phyloP scores from a whole-genome alignment of 1,140 invertebrate species.

The Sycophila sp. region DNA sequence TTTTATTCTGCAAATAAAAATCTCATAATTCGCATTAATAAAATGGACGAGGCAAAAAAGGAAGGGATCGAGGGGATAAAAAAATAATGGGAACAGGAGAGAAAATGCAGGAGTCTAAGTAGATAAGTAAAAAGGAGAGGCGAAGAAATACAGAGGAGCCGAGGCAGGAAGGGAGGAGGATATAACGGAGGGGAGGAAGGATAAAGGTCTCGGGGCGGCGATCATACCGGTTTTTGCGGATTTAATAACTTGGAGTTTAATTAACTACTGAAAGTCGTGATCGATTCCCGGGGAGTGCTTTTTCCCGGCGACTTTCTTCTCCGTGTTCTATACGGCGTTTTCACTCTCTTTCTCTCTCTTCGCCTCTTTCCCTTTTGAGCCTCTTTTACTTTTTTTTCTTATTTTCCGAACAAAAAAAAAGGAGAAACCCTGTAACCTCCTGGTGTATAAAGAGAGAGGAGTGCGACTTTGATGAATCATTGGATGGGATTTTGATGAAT shows the following conservation, averaged over 20 bases:
- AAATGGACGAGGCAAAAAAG: background rate
- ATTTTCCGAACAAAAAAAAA: background rate
- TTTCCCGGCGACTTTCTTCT: conserved; percentile 30
- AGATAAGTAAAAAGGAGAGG: background rate
- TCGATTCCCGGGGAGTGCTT: conserved; percentile 53
- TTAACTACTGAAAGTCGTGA: conserved; percentile 61
- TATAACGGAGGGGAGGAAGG: conserved; percentile 38
- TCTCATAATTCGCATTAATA: background rate
- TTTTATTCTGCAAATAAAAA: too few relatives aligned
- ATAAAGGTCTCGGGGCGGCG: conserved; percentile 39
- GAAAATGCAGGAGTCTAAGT: background rate
- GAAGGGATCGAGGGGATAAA: background rate
- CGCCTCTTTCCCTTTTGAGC: background rate
- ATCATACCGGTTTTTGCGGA: conserved; percentile 56
- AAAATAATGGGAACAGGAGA: conserved; percentile 13
- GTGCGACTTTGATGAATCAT: too few relatives aligned
- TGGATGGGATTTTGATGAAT: too few relatives aligned
- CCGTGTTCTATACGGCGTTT: too few relatives aligned
- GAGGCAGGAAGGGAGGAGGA: conserved; percentile 37
- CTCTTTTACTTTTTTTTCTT: conserved; percentile 18
- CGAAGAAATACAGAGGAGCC: background rate
- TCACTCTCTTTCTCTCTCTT: conserved; percentile 33
- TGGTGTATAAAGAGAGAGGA: too few relatives aligned
- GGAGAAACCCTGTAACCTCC: background rate
- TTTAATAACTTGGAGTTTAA: conserved; percentile 64